A percentile compares a stretch with the other conserved stretches of the same genome.
phyloP scores from a whole-genome alignment of 2,113 vertebrate genomes.

The Aplodontia rufa region DNA sequence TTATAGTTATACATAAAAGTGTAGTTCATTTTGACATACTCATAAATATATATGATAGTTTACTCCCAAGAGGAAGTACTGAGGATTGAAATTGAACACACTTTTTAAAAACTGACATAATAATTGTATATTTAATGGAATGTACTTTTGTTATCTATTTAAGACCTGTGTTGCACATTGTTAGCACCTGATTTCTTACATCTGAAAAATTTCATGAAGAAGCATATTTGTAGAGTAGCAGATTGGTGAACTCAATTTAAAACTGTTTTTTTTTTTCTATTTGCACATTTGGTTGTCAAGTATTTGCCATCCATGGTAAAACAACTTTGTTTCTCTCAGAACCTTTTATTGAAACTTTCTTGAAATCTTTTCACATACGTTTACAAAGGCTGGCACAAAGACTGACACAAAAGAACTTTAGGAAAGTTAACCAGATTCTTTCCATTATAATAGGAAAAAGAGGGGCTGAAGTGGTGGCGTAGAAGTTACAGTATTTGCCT shows the following conservation, averaged over 20 bases:
- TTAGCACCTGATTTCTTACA: constrained; percentile 41
- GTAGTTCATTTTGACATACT: too few species aligned
- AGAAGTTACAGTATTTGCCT: too few species aligned
- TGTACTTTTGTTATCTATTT: not conserved
- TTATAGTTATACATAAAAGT: too few species aligned
- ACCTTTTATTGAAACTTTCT: constrained; percentile 47
- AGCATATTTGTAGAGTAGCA: constrained; percentile 46
- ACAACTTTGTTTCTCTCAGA: constrained; percentile 54
- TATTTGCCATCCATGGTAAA: not conserved
- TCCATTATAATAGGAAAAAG: constrained; percentile 65
- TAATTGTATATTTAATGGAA: not conserved
- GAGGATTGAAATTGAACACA: not conserved
- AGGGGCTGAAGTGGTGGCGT: too few species aligned
- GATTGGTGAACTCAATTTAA: constrained; percentile 63
- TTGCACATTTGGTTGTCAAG: not conserved
- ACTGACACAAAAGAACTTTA: constrained; percentile 56
- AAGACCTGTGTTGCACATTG: not conserved
- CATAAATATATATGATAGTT: too few species aligned
- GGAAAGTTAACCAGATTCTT: constrained; percentile 65
- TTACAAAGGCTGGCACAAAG: constrained; percentile 65
- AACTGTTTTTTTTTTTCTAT: constrained; percentile 62
- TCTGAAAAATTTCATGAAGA: not conserved
- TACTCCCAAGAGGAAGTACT: too few species aligned
- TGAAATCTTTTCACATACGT: constrained; percentile 69
- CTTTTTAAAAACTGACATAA: not conserved